phyloP scores from a whole-genome alignment of 1,140 invertebrate genomes.

The Manduca sexta region DNA sequence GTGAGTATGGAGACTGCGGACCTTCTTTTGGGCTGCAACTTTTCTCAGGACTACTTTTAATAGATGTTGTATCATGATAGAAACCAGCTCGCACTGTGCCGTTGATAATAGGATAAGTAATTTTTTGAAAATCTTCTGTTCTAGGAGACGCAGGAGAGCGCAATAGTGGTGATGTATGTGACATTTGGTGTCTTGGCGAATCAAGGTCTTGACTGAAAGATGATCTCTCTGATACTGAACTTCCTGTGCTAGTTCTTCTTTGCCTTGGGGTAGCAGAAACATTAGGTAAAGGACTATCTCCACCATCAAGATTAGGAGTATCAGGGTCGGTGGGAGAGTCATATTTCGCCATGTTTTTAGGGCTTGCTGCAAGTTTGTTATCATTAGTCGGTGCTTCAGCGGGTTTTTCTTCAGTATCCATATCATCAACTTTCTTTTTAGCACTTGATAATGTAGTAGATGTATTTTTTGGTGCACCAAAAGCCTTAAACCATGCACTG shows the following conservation, averaged over 20 bases:
- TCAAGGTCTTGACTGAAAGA: conserved; percentile 84
- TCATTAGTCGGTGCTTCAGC: conserved; percentile 43
- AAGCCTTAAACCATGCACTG: conserved; percentile 93
- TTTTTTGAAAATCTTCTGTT: conserved; percentile 75
- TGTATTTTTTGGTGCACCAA: conserved; percentile 83
- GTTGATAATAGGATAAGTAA: conserved; percentile 79
- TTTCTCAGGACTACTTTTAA: conserved; percentile 82
- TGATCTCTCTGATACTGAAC: conserved; percentile 82
- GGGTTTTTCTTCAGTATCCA: conserved; percentile 48
- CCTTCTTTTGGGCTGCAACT: conserved; percentile 79
- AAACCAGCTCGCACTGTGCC: conserved; percentile 84
- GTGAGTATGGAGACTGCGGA: conserved; percentile 75
- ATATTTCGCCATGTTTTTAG: conserved; percentile 48
- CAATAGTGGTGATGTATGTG: conserved; percentile 77
- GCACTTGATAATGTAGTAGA: conserved; percentile 29
- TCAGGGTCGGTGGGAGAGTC: conserved; percentile 50
- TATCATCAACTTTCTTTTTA: conserved; percentile 66
- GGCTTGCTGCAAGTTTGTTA: conserved; percentile 29
- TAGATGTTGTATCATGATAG: conserved; percentile 84
- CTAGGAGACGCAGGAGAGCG: conserved; percentile 77
- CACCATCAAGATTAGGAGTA: conserved; percentile 49
- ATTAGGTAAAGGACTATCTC: conserved; percentile 63
- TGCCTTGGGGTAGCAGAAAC: conserved; percentile 65
- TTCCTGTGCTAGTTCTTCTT: conserved; percentile 80
- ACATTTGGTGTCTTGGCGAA: conserved; percentile 79